Evolutionary conservation across 2,888 invertebrate genomes (phyloP), one percentile per base, ranked within the genome.

Genomic region (Liodrosophila aerea): DNA sequence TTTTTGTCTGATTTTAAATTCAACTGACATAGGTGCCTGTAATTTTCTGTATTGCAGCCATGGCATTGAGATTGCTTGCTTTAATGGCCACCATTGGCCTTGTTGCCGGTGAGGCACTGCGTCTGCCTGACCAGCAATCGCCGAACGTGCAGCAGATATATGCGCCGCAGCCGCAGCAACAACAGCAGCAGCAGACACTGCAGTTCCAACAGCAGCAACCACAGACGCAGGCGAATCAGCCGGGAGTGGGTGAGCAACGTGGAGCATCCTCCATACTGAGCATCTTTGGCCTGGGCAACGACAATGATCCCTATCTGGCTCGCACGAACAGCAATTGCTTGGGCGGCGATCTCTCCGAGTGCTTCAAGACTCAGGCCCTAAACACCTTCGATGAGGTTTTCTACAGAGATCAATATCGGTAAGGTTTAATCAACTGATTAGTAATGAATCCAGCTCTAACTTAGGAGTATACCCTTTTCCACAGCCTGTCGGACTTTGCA

Each of bases 331-430:
- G 93, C 65, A 94, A 93, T 65, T 96, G 96, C 76, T 90, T 96
- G 53, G 93, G 92, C 63, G 96, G 96, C 3, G 95, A 96, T 87
- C 90, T 96, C n/a, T 94, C 95, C 0, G 95, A 96, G 86, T 96
- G 96, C 87, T 96, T 96, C 87, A 96, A 96, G 85, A 95, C 95
- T 0, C 93, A 94, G 70, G 95, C 96, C 0, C 88, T 96, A 45
- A 91, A 92, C 52, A 94, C 94, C 0, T 93, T 96, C 56, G 94
- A 95, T 47, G 95, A 95, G 51, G 95, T 96, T 88, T 95, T 96
- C 85, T 92, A 93, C 82, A 93, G 93, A 76, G 93, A 91, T 46
- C 90, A 91, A 69, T 93, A 93, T 75, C 57, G 77, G 90, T 90
- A 82, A 84, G 87, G 0, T 7, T 9, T 9, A 8, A 0, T 29